Evolutionary conservation across 2,113 vertebrate genomes (phyloP).

Genomic region (Eretmochelys imbricata): DNA sequence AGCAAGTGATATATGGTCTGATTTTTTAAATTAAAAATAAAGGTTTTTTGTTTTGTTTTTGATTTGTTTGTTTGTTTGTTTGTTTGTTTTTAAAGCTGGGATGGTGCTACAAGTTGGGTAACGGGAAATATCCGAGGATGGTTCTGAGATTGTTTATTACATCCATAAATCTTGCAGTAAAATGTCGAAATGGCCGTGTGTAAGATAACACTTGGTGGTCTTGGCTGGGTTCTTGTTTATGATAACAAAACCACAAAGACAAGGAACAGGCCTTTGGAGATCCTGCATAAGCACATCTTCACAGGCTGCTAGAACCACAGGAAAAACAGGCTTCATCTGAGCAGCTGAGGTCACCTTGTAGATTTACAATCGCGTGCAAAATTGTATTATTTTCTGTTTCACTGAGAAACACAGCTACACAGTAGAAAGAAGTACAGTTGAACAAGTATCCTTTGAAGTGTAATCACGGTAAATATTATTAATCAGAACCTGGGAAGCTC

Average conservation of each 20-base stretch:
- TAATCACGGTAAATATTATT: slow-evolving; percentile 68
- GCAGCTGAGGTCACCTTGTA: slow-evolving; percentile 72
- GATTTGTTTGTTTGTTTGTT: slow-evolving; percentile 19
- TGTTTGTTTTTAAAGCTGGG: slow-evolving; percentile 48
- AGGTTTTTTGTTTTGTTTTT: slow-evolving; percentile 21
- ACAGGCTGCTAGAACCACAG: slow-evolving; percentile 68
- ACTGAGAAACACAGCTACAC: slow-evolving; percentile 47
- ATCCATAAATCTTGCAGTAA: slow-evolving; percentile 87
- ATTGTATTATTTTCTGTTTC: slow-evolving; percentile 35
- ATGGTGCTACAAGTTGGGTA: slow-evolving; percentile 71
- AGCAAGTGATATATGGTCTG: slow-evolving; percentile 41
- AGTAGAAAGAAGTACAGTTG: slow-evolving; percentile 50
- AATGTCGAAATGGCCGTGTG: slow-evolving; percentile 85
- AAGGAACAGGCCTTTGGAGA: slow-evolving; percentile 85
- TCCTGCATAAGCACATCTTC: slow-evolving; percentile 79
- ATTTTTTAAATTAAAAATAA: slow-evolving; percentile 43
- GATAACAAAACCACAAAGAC: slow-evolving; percentile 83
- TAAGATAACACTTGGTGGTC: slow-evolving; percentile 89
- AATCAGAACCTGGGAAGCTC: slow-evolving; percentile 57
- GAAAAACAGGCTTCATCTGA: slow-evolving; percentile 64
- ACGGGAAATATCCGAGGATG: slow-evolving; percentile 72
- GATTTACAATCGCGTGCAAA: slow-evolving; percentile 65
- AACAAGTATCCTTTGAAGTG: slow-evolving; percentile 64
- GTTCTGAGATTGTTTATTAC: slow-evolving; percentile 83
- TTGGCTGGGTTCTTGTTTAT: slow-evolving; percentile 86